Conservation (phyloP, 2,113 vertebrate species). For the Malurus elegans region DNA sequence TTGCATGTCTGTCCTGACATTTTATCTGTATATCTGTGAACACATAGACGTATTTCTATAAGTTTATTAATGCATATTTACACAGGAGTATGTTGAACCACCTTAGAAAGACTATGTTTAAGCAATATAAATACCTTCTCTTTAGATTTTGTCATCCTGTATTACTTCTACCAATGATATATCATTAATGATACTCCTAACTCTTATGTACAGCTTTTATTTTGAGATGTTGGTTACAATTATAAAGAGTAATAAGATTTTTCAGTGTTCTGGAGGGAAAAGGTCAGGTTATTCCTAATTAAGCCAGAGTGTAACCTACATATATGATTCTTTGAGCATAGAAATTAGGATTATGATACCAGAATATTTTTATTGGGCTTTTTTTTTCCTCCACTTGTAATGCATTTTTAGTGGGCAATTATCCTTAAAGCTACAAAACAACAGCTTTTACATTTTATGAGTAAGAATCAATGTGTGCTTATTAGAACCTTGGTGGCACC, state of each 20-base stretch:
- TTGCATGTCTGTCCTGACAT: neutral
- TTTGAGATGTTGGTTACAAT: neutral
- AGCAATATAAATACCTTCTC: neutral
- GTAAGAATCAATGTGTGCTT: constrained; percentile 42
- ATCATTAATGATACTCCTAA: neutral
- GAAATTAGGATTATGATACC: constrained; percentile 22
- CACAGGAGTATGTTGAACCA: neutral
- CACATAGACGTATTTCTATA: neutral
- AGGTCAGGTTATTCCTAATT: constrained; percentile 34
- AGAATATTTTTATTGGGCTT: neutral
- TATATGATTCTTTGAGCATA: neutral
- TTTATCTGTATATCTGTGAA: neutral
- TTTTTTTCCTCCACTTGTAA: neutral
- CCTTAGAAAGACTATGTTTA: neutral
- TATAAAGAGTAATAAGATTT: constrained; percentile 1
- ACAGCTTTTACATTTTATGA: constrained; percentile 34
- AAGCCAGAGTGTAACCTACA: neutral
- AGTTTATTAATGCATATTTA: neutral
- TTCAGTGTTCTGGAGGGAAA: neutral
- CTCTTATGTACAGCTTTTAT: neutral
- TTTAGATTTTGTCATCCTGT: neutral
- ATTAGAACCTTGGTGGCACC: constrained; percentile 25
- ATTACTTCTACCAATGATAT: neutral
- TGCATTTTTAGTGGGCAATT: constrained; percentile 56
- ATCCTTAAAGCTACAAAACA: constrained; percentile 48